Evolutionary conservation across 2,113 vertebrate genomes (phyloP).

Genomic region (Harpagus bidentatus): DNA sequence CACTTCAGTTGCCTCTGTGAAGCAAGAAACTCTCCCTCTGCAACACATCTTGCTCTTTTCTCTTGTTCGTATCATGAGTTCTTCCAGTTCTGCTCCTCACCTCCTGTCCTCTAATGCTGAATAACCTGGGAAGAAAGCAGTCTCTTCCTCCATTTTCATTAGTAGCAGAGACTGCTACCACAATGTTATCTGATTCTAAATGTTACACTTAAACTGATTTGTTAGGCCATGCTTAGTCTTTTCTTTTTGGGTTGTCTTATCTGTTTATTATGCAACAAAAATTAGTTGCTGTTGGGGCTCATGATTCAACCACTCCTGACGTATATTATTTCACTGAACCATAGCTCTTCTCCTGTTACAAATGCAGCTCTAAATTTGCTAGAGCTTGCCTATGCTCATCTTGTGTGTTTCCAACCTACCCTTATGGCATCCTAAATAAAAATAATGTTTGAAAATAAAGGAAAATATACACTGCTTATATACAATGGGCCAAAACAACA

Average conservation of each 20-base stretch:
- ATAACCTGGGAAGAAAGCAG: not conserved
- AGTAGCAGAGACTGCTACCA: not conserved
- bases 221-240: not conserved
- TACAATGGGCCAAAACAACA: not conserved
- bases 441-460: slow-evolving; percentile 19
- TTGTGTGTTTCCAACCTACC: not conserved
- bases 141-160: not conserved
- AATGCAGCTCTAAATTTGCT: slow-evolving; percentile 10
- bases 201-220: slow-evolving; percentile 10
- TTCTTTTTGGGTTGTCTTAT: not conserved
- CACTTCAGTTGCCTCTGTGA: not conserved
- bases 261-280: slow-evolving; percentile 24
- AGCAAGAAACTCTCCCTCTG: not conserved
- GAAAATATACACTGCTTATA: slow-evolving; percentile 10
- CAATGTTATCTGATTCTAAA: not conserved
- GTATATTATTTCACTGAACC: not conserved
- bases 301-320: slow-evolving; percentile 3
- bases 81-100: not conserved
- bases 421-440: slow-evolving; percentile 5
- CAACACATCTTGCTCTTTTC: not conserved
- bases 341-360: not conserved
- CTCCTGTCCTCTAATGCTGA: not conserved
- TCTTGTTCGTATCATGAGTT: not conserved
- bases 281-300: not conserved
- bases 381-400: not conserved